Evolutionary conservation across 53 echinoderm and acorn worm genomes (phyloP).

Genomic region (Apostichopus leukothele): DNA sequence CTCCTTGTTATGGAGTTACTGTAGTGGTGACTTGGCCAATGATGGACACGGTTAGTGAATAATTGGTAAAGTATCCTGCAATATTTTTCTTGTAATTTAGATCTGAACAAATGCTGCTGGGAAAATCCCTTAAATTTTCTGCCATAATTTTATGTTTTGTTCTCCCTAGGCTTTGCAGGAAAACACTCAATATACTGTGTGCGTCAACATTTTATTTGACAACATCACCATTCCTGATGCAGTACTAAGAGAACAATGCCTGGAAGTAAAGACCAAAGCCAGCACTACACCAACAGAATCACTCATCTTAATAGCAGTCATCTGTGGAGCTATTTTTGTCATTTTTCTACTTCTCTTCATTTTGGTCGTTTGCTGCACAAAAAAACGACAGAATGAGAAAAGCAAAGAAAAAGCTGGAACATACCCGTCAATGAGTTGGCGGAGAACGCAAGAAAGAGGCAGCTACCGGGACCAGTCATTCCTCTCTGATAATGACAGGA

Average conservation of each 20-base stretch:
- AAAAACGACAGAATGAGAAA: slow-evolving; percentile 62
- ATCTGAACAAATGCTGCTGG: too few relatives aligned
- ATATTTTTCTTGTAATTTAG: too few relatives aligned
- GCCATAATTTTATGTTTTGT: too few relatives aligned
- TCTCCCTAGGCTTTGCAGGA: slow-evolving; percentile 68
- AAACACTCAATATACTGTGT: slow-evolving; percentile 82
- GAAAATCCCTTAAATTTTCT: too few relatives aligned
- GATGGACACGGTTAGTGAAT: too few relatives aligned
- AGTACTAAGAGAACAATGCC: slow-evolving; percentile 85
- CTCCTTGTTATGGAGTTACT: too few relatives aligned
- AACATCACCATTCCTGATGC: slow-evolving; percentile 69
- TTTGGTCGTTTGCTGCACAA: slow-evolving; percentile 58
- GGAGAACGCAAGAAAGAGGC: slow-evolving; percentile 43
- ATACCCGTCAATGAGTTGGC: slow-evolving; percentile 55
- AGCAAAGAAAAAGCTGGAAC: slow-evolving; percentile 54
- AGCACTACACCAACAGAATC: slow-evolving; percentile 55
- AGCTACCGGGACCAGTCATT: slow-evolving; percentile 55
- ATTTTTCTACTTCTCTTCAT: slow-evolving; percentile 69
- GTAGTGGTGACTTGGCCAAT: too few relatives aligned
- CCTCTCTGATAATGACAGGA: slow-evolving; percentile 24
- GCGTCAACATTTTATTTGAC: slow-evolving; percentile 77
- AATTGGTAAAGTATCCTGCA: too few relatives aligned
- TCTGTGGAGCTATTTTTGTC: slow-evolving; percentile 60
- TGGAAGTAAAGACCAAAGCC: slow-evolving; percentile 71
- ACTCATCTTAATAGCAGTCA: slow-evolving; percentile 63